A percentile compares a stretch with the other conserved stretches of the same genome.
Conservation (phyloP, 1,140 invertebrate species). For the Glomeris maerens region DNA sequence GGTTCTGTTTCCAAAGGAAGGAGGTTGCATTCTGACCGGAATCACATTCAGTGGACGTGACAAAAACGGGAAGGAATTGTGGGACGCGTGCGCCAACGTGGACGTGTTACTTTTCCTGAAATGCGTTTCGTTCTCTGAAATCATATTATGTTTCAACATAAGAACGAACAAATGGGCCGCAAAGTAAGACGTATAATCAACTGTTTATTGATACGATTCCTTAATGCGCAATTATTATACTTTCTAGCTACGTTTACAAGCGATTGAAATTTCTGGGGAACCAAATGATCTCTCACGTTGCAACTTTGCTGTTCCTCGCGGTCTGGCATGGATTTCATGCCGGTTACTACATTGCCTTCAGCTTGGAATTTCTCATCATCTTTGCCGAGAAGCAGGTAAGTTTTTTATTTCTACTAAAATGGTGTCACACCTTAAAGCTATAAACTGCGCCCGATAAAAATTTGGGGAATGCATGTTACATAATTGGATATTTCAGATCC, state of each 20-base stretch:
- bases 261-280: slow-evolving; percentile 77
- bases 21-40: slow-evolving; percentile 38
- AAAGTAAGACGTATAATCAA: slow-evolving; percentile 41
- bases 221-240: slow-evolving; percentile 13
- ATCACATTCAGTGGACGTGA: slow-evolving; percentile 63
- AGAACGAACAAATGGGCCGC: slow-evolving; percentile 87
- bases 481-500: background rate
- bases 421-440: background rate
- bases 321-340: slow-evolving; percentile 85
- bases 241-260: slow-evolving; percentile 66
- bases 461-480: no score
- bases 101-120: slow-evolving; percentile 58
- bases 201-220: background rate
- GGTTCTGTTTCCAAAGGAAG: slow-evolving; percentile 26
- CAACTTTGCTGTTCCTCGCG: slow-evolving; percentile 69
- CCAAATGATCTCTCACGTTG: slow-evolving; percentile 61
- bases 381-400: slow-evolving; percentile 44
- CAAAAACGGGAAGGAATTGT: slow-evolving; percentile 39
- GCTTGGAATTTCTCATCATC: slow-evolving; percentile 79
- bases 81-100: slow-evolving; percentile 79
- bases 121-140: slow-evolving; percentile 61
- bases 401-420: background rate
- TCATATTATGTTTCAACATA: slow-evolving; percentile 77
- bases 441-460: no score
- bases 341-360: slow-evolving; percentile 83